Evolutionary conservation across 2,888 invertebrate genomes (phyloP).

Genomic region (Acanthopleura granulata): DNA sequence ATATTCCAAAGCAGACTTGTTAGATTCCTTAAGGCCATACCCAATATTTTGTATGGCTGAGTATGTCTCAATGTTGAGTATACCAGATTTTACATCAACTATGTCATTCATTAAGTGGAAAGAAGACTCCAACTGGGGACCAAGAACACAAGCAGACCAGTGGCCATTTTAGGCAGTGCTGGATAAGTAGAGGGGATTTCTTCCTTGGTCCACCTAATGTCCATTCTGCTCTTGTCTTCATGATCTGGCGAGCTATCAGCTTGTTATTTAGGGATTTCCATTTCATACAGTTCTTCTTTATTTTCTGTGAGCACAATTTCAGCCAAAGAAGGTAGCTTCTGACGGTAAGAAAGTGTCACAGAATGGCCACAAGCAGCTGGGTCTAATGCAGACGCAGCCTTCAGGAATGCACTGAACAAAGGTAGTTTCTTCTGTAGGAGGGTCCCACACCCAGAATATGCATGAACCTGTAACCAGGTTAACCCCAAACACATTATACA

Average conservation of each 20-base stretch:
- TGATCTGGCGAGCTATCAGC: conserved; percentile 19
- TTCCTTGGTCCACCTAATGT: neutral
- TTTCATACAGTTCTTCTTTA: conserved; percentile 26
- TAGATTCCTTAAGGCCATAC: conserved; percentile 31
- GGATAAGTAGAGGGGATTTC: conserved; percentile 12
- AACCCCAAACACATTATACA: no score
- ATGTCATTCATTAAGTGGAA: conserved; percentile 41
- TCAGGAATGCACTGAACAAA: conserved; percentile 30
- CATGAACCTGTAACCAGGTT: no score
- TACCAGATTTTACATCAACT: conserved; percentile 28
- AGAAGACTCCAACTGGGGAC: conserved; percentile 31
- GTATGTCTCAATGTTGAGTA: conserved; percentile 30
- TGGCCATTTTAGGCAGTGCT: conserved; percentile 26
- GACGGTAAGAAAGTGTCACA: conserved; percentile 22
- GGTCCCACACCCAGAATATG: conserved; percentile 28
- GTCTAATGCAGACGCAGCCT: conserved; percentile 30
- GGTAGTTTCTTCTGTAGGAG: conserved; percentile 35
- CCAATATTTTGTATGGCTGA: conserved; percentile 35
- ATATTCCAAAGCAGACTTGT: conserved; percentile 21
- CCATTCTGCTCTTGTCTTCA: neutral
- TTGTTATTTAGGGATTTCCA: conserved; percentile 26
- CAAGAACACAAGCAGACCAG: conserved; percentile 32
- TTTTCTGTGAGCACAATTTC: conserved; percentile 29
- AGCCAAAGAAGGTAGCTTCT: conserved; percentile 27
- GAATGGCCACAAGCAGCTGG: conserved; percentile 31